Evolutionary conservation across 2,888 invertebrate species (phyloP), one percentile per base, ranked within the genome.

Genomic region (Campopleginae sp.): DNA sequence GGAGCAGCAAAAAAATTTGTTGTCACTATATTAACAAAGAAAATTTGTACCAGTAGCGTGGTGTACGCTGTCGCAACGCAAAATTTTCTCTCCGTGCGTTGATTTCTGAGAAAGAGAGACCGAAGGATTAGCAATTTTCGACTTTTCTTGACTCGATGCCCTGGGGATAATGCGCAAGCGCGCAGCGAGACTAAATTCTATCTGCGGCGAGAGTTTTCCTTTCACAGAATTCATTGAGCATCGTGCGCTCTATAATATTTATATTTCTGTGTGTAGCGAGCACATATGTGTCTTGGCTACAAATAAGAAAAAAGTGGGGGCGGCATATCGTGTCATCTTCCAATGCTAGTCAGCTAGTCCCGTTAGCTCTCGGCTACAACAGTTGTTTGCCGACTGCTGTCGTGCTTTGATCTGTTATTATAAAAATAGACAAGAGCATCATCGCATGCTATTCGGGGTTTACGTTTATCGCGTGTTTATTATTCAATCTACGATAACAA

Each of bases 361-460:
- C 54, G 54, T 27, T 58, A 1, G 14, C 27, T 27, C 5, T 58
- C 27, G 4, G 27, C 58, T 58, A 23, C 58, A 58, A 58, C 58
- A 58, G 58, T 58, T 58, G 84, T 82, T 83, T 68, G 85, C 82
- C 86, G 82, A 85, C 85, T 82, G 42, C 63, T 80, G 85, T 80
- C 63, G 85, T 46, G 82, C 75, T 75, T 75, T 74, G 82, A 80
- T 68, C 82, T 38, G 75, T 66, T 33, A 4, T 23, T 42, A 10
- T n/a, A 48, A 23, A 51, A 17, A 70, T 38, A 38, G 31, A n/a
- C 3, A 65, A 33, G n/a, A 74, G 23, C 27, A 46, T 74, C 44
- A 44, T 61, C 44, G 44, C 31, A 44, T 10, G 42, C n/a, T 17
- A 31, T 61, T 80, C 71, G 51, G 19, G 12, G 33, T 58, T 42